Percentiles rank a stretch among this genome's conserved stretches.
phyloP scores from a whole-genome alignment of 1,140 invertebrate species.

The Cyclina sinensis region DNA sequence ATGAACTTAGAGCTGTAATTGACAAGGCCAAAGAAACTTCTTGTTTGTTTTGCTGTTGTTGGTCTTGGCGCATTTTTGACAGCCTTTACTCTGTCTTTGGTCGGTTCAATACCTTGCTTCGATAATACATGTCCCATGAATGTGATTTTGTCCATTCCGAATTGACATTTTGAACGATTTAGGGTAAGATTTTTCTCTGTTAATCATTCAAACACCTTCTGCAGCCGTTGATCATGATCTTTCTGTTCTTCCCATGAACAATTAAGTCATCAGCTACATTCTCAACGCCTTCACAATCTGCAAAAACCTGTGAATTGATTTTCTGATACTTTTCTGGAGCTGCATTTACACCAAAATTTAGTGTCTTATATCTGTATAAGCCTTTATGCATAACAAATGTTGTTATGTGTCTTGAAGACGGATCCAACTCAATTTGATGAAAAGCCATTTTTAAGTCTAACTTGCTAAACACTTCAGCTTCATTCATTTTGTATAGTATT shows the following conservation, averaged over 20 bases:
- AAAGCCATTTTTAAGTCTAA: constrained; percentile 74
- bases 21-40: constrained; percentile 63
- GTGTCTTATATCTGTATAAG: constrained; percentile 71
- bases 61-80: neutral
- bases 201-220: neutral
- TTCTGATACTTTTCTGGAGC: constrained; percentile 42
- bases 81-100: constrained; percentile 40
- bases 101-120: constrained; percentile 17
- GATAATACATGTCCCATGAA: constrained; percentile 61
- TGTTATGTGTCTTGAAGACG: constrained; percentile 70
- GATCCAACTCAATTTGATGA: constrained; percentile 78
- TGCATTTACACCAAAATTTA: constrained; percentile 61
- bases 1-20: constrained; percentile 52
- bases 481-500: constrained; percentile 6
- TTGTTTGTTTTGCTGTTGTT: constrained; percentile 6
- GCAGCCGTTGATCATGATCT: neutral
- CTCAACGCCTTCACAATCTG: constrained; percentile 42
- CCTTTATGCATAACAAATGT: constrained; percentile 72
- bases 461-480: constrained; percentile 69
- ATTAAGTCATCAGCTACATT: constrained; percentile 61
- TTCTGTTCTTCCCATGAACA: constrained; percentile 13
- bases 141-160: constrained; percentile 46
- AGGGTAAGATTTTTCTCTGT: constrained; percentile 20
- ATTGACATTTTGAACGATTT: constrained; percentile 65
- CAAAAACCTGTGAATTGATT: constrained; percentile 34